phyloP scores from a whole-genome alignment of 2,888 invertebrate species.

The Dryomyza anilis region DNA sequence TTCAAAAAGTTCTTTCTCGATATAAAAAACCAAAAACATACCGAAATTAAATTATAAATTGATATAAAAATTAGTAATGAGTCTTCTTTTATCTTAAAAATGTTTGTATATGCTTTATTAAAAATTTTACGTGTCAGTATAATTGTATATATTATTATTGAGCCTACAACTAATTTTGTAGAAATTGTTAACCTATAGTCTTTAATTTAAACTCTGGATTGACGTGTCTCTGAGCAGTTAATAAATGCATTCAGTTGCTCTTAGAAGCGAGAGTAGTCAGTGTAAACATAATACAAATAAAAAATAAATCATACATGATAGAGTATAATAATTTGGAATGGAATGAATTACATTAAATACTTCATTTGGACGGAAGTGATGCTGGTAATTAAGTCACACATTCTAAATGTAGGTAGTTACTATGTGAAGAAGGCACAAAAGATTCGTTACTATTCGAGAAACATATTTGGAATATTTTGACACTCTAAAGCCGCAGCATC shows the following conservation, averaged over 20 bases:
- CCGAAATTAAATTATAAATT: too few species aligned
- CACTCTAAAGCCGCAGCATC: conserved; percentile 25
- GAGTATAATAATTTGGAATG: background rate
- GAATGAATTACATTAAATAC: conserved; percentile 1
- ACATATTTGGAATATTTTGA: background rate
- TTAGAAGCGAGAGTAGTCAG: too few species aligned
- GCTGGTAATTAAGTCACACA: background rate
- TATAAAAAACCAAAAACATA: too few species aligned
- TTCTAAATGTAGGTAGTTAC: background rate
- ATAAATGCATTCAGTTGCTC: background rate
- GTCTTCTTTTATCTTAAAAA: too few species aligned
- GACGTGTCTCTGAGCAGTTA: too few species aligned
- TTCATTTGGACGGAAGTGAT: conserved; percentile 16
- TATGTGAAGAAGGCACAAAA: conserved; percentile 4
- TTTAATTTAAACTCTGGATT: background rate
- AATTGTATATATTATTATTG: too few species aligned
- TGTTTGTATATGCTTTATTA: too few species aligned
- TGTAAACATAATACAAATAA: background rate
- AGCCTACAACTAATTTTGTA: too few species aligned
- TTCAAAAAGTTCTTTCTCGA: too few species aligned
- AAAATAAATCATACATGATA: background rate
- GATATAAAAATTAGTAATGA: too few species aligned
- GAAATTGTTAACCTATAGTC: too few species aligned
- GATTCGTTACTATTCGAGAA: background rate
- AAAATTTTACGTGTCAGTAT: too few species aligned